Percentiles rank a stretch among this genome's conserved stretches.
Conservation (phyloP, 1,140 invertebrate species). For the Eubasilissa regina region DNA sequence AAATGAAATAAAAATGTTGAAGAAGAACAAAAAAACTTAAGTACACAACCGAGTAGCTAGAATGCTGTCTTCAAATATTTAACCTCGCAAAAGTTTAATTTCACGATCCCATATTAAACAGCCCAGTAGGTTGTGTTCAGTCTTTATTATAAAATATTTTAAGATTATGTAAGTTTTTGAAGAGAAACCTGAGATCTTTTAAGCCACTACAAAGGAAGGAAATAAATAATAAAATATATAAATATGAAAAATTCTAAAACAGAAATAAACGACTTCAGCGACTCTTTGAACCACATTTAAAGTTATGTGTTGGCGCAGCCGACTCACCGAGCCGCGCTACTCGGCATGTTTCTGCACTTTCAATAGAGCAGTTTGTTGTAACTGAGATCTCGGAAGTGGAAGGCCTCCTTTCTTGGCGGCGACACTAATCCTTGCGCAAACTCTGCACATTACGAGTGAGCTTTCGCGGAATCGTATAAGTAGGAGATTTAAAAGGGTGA, state of each 20-base stretch:
- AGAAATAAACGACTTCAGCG: background rate
- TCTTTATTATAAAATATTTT: too few species aligned
- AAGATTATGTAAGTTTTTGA: too few species aligned
- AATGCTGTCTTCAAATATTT: background rate
- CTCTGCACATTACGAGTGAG: background rate
- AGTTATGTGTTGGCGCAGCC: background rate
- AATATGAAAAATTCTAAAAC: background rate
- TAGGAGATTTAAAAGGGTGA: too few species aligned
- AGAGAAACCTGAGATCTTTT: too few species aligned
- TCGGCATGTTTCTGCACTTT: background rate
- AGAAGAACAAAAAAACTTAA: background rate
- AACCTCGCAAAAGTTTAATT: background rate
- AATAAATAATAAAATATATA: background rate
- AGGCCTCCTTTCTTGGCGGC: background rate
- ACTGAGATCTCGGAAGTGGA: background rate
- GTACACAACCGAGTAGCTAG: background rate
- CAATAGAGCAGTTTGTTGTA: conserved; percentile 5
- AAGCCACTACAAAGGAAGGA: background rate
- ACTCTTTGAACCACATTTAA: background rate
- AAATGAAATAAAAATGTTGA: too few species aligned
- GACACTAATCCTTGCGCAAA: conserved; percentile 24
- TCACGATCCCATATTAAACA: too few species aligned
- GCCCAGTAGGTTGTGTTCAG: too few species aligned
- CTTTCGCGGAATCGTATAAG: background rate
- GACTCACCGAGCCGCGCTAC: background rate